Evolutionary conservation across 2,113 vertebrate species (phyloP), one percentile per base, ranked within the genome.

Genomic region (Cebidichthys violaceus): DNA sequence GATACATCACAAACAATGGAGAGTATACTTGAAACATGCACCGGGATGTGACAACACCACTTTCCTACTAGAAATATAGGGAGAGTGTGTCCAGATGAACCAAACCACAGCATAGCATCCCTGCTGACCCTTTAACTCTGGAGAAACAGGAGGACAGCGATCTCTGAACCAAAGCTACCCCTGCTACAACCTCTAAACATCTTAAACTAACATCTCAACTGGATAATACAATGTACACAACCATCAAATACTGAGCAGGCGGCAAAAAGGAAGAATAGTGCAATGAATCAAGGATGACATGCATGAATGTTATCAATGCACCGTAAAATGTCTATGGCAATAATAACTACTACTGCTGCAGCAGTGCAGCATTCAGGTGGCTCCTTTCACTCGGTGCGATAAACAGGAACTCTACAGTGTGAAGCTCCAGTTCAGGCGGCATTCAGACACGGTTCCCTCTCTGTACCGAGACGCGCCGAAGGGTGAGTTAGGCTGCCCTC

Each of bases 401-500:
- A 14, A 45, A 45, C 43, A 14, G 45, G 5, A 47, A 18, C 45
- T 47, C 20, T 5, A 18, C 17, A 47, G 15, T 4, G 43, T 14
- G 43, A 45, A 3, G 43, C 43, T 45, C 3, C 13, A 15, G 13
- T 67, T n/a, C n/a, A 9, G n/a, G 29, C 14, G 39, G 55, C 11
- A n/a, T 0, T 7, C 22, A 22, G 4, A 18, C 6, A 3, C 2
- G 1, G 18, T 57, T 64, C 18, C n/a, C 47, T 24, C 4, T 52
- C 17, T 62, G 59, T 66, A 54, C 15, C 0, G 14, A 18, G 5
- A 10, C 1, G 20, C 2, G 15, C 8, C 5, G 37, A 61, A 70
- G 9, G 31, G 50, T 9, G 47, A 61, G 35, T 54, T 66, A 68
- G 11, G 45, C 67, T 68, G 86, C 88, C 87, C 80, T 70, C 91